Percentiles rank a stretch among this genome's conserved stretches.
phyloP scores from a whole-genome alignment of 1,140 invertebrate genomes.

The Neotoxoptera formosana region DNA sequence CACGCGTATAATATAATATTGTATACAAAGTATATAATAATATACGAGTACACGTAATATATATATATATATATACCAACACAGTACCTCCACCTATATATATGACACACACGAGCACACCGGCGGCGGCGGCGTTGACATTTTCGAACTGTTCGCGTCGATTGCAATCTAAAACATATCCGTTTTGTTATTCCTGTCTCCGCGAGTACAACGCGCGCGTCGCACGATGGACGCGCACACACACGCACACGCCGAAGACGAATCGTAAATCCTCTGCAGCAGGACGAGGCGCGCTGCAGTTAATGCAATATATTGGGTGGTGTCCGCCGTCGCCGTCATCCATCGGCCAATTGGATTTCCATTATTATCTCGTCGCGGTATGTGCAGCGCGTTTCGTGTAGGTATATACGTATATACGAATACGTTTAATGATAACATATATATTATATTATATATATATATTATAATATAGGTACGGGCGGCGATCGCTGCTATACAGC shows the following conservation, averaged over 20 bases:
- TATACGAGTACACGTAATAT: background rate
- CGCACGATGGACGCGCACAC: background rate
- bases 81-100: background rate
- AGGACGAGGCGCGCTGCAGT: background rate
- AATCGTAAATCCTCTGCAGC: conserved; percentile 56
- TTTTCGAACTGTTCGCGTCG: conserved; percentile 43
- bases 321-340: background rate
- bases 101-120: background rate
- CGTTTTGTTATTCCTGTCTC: conserved; percentile 52
- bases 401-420: background rate
- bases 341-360: conserved; percentile 23
- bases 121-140: conserved; percentile 7
- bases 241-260: background rate
- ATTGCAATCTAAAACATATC: conserved; percentile 53
- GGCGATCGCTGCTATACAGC: background rate
- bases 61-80: background rate
- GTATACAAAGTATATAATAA: background rate
- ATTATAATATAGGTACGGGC: background rate
- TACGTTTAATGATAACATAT: background rate
- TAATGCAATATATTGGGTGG: conserved; percentile 46
- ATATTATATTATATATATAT: background rate
- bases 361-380: background rate
- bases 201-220: background rate
- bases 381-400: background rate
- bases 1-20: background rate